Conservation (phyloP, 53 echinoderm and acorn worm genomes). For the Glandiceps talaboti region DNA sequence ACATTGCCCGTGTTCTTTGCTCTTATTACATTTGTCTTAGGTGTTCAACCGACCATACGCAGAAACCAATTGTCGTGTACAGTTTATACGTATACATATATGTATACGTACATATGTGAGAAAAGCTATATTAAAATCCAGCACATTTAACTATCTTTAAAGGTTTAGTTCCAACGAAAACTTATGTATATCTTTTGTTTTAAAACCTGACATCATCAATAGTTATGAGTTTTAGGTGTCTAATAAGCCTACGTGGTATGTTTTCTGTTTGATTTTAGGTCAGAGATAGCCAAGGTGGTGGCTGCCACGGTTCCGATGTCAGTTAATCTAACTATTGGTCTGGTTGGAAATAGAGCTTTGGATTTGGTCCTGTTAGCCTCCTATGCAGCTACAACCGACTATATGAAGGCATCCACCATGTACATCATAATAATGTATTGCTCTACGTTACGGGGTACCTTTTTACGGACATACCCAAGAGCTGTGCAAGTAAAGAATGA, state of each 20-base stretch:
- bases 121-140: too few relatives aligned
- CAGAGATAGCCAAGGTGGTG: conserved; percentile 56
- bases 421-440: conserved; percentile 68
- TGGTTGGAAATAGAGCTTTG: conserved; percentile 72
- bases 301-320: conserved; percentile 53
- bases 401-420: conserved; percentile 45
- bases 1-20: too few relatives aligned
- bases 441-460: conserved; percentile 33
- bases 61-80: background rate
- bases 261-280: conserved; percentile 35
- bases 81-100: too few relatives aligned
- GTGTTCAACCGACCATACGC: too few relatives aligned
- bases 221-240: too few relatives aligned
- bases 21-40: too few relatives aligned
- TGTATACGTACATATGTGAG: too few relatives aligned
- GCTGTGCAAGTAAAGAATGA: conserved; percentile 60
- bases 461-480: conserved; percentile 47
- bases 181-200: too few relatives aligned
- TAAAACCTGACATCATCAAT: too few relatives aligned
- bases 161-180: too few relatives aligned
- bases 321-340: conserved; percentile 46
- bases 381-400: conserved; percentile 38
- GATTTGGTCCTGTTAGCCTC: conserved; percentile 65
- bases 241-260: too few relatives aligned
- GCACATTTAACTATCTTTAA: too few relatives aligned